Evolutionary conservation across 2,888 invertebrate species (phyloP), one percentile per base, ranked within the genome.

Genomic region (Troides aeacus): DNA sequence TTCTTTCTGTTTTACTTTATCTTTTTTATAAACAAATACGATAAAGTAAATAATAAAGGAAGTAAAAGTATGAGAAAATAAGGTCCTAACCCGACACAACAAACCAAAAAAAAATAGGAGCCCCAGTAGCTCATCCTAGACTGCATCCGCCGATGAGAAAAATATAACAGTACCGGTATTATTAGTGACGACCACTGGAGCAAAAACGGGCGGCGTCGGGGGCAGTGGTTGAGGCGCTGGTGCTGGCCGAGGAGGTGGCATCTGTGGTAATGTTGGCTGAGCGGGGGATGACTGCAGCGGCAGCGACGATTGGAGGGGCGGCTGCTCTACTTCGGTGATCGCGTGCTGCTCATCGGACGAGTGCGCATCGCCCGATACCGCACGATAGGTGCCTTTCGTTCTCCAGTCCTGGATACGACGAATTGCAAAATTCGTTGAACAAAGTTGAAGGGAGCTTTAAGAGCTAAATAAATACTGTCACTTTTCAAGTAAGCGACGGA

Each of bases 361-460:
- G 46, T 84, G 84, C 62, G 81, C 86, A 67, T 87, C 88, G 63
- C 84, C 73, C 42, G 86, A 86, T 62, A 92, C 83, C 3, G 90
- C 84, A 24, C 88, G 85, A 77, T 92, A 93, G 21, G 90, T 85
- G 24, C 93, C 92, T 85, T 87, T 90, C 62, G 86, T 87, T 75
- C 88, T 89, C 90, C 88, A 91, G 76, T 90, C 91, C 87, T 91
- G 75, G 30, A 50, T 24, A 67, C 30, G 64, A 7, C 63, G 39
- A 10, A 39, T 39, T 30, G 30, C 30, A 3, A 30, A 39, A 39
- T 39, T 39, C 10, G 7, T 39, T 39, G 30, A 30, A 30, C 30
- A 3, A 30, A 5, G 3, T 30, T 30, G 30, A 2, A 30, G 3
- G 30, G 30, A 39, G 39, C 39, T 10, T 39, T 39, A 10, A 10